Percentiles rank a stretch among this genome's conserved stretches.
phyloP scores from a whole-genome alignment of 2,113 vertebrate genomes.

The Pseudorasbora parva region DNA sequence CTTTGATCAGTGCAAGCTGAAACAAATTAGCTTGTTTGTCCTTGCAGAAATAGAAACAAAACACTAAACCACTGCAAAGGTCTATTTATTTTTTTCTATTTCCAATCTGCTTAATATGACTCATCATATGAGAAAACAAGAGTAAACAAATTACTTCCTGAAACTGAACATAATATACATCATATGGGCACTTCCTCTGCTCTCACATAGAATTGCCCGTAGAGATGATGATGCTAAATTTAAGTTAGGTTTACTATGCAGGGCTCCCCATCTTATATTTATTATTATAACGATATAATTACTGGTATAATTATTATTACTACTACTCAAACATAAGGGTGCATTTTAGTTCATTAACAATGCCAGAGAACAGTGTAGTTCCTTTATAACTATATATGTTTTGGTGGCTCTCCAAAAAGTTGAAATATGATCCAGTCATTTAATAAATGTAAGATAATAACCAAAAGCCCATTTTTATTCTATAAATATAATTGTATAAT shows the following conservation, averaged over 20 bases:
- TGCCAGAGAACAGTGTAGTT: background rate
- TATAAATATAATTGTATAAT: background rate
- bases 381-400: background rate
- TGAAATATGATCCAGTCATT: background rate
- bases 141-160: background rate
- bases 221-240: background rate
- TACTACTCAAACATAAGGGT: background rate
- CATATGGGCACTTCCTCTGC: background rate
- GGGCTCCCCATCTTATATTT: background rate
- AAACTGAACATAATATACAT: background rate
- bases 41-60: background rate
- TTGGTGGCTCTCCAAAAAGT: background rate
- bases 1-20: background rate
- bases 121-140: slow-evolving; percentile 6
- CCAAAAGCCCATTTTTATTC: background rate
- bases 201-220: background rate
- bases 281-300: background rate
- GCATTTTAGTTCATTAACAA: too few relatives aligned
- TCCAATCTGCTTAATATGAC: background rate
- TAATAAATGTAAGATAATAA: background rate
- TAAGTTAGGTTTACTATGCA: background rate
- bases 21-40: slow-evolving; percentile 17
- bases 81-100: background rate
- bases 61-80: background rate
- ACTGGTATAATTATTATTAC: too few relatives aligned